These are phyloP conservation scores for Cyrtodaria siliqua DNA, from an alignment of 2,888 invertebrate genomes.

Conservation along the genomic window DNA sequence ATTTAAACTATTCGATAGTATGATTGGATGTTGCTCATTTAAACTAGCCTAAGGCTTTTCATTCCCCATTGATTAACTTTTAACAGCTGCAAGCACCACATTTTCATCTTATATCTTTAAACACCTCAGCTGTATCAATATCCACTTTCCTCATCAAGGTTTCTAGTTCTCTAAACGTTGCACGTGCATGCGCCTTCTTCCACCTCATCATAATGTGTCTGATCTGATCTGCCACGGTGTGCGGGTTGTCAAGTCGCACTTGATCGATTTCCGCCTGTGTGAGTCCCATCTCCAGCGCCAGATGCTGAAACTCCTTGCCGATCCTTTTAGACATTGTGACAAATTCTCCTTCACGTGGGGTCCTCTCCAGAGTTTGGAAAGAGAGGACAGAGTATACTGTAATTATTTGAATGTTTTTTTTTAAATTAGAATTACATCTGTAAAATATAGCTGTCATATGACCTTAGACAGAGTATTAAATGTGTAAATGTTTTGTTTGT, in stretches of 20 bases:
- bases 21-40: too few species aligned
- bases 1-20: too few species aligned
- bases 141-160: not conserved
- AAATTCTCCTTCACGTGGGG: not conserved
- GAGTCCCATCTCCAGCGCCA: conserved; percentile 3
- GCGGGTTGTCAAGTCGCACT: not conserved
- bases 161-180: conserved; percentile 2
- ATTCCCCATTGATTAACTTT: too few species aligned
- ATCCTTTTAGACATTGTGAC: not conserved
- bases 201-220: not conserved
- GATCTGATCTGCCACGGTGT: not conserved
- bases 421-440: too few species aligned
- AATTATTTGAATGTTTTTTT: too few species aligned
- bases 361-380: not conserved
- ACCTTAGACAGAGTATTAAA: too few species aligned
- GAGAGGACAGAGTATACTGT: too few species aligned
- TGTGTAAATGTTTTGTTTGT: too few species aligned
- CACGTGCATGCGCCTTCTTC: not conserved
- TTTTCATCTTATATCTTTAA: not conserved
- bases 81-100: too few species aligned
- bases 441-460: too few species aligned
- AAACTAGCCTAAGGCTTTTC: too few species aligned
- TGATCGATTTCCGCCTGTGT: conserved; percentile 9
- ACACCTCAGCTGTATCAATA: conserved; percentile 1
- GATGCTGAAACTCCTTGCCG: not conserved